These are phyloP conservation scores for Oceanites oceanicus DNA, from an alignment of 2,113 vertebrate genomes.

Conservation along the genomic window DNA sequence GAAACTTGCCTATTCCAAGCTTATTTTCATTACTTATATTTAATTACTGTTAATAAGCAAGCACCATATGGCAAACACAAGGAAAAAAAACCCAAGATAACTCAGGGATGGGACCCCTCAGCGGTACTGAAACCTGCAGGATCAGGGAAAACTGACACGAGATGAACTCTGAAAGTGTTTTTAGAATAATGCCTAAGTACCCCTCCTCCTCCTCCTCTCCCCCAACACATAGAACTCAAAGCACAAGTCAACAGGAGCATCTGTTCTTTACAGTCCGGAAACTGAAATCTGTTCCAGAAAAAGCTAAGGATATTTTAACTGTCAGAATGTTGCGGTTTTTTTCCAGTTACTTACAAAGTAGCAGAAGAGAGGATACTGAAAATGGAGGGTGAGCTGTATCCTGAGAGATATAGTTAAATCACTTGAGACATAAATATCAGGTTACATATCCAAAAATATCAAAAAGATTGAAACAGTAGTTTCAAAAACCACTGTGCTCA, in stretches of 20 bases:
- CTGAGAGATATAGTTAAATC: neutral
- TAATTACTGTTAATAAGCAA: neutral
- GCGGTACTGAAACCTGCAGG: neutral
- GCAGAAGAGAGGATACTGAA: neutral
- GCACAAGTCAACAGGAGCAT: neutral
- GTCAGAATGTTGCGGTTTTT: neutral
- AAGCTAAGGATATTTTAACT: neutral
- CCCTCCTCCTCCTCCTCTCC: neutral
- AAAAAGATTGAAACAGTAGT: neutral
- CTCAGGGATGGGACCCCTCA: neutral
- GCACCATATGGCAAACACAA: neutral
- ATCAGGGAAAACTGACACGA: neutral
- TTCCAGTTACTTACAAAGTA: neutral
- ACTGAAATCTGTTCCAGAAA: neutral
- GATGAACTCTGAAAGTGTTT: neutral
- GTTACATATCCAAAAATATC: neutral
- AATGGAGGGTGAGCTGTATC: rapidly evolving
- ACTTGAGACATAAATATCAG: neutral
- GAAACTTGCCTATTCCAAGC: neutral
- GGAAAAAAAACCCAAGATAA: neutral
- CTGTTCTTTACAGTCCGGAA: neutral
- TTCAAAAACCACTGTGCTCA: neutral
- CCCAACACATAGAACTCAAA: neutral
- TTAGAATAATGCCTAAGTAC: neutral
- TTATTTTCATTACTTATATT: neutral